A percentile compares a stretch with the other conserved stretches of the same genome.
phyloP scores from a whole-genome alignment of 2,113 vertebrate genomes.

The Anhinga rufa region DNA sequence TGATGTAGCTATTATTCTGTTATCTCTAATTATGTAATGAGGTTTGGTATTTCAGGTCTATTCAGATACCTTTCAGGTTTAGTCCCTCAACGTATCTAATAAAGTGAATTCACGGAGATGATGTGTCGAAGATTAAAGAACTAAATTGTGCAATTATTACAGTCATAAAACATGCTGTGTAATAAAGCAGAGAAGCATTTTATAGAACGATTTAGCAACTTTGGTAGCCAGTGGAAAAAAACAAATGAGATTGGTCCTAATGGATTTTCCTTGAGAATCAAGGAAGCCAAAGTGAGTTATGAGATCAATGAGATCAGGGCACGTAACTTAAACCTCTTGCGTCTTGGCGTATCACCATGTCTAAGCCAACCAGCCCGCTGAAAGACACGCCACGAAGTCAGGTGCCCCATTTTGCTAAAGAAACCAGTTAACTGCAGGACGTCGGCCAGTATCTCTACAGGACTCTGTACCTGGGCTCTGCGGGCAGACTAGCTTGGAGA shows the following conservation, averaged over 20 bases:
- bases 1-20: not conserved
- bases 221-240: not conserved
- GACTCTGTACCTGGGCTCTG: not conserved
- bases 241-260: not conserved
- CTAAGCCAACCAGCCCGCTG: not conserved
- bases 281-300: not conserved
- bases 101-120: slow-evolving; percentile 10
- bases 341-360: too few relatives aligned
- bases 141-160: slow-evolving; percentile 17
- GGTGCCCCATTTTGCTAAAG: accelerated
- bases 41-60: not conserved
- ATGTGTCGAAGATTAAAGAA: slow-evolving; percentile 17
- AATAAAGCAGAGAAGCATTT: not conserved
- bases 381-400: accelerated
- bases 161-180: slow-evolving; percentile 3
- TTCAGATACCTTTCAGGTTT: not conserved
- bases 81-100: not conserved
- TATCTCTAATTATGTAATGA: not conserved
- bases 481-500: not conserved
- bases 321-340: not conserved
- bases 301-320: not conserved
- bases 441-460: not conserved
- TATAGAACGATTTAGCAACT: not conserved
- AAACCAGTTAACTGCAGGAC: not conserved
- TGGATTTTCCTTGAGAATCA: not conserved